Base-by-base conservation (phyloP, 2,888 invertebrate species). In the Isoperla grammatica region DNA sequence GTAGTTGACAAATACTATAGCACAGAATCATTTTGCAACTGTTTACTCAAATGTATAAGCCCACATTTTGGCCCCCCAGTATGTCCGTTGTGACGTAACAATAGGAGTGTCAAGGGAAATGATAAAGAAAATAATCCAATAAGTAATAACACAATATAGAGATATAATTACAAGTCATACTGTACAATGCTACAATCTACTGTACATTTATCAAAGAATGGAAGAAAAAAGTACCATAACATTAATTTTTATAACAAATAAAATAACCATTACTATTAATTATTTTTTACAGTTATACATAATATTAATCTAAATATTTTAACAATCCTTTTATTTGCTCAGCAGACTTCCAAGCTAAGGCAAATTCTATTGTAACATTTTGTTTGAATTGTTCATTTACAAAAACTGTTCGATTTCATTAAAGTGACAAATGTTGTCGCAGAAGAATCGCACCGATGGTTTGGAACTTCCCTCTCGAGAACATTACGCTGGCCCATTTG, bases 151-250 rank as follows among this genome's bases (percentile, higher is more conserved):
- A 8, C 29, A 8, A 20, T 45, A 45, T 56, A 39, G 20, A 53
- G 13, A 43, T 56, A 56, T 56, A 43, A 43, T 43, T 56, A 20
- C 22, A 37, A 43, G 39, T 56, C 17, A 43, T 45, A 56, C 57
- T 57, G 48, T 57, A 57, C 57, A 57, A 48, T 57, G 22, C 50
- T 57, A 57, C 29, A 49, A 40, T 49, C 49, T 57, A 57, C 49
- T 57, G 39, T 57, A 57, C 57, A 57, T 50, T 40, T 19, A 19
- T 55, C 17, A 6, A 39, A 39, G 20, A 29, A 19, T 37, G 53
- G 39, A 53, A 39, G 39, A 53, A 53, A 53, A 29, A 39, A 23
- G 19, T 37, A 22, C 22, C 12, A 19, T 46, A 46, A 29, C 29
- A 13, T 42, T 42, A 42, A 17, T 45, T 17, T 19, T 45, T 4